Base-by-base conservation (phyloP, 1,140 invertebrate genomes). In the Drosophila gunungcola region DNA sequence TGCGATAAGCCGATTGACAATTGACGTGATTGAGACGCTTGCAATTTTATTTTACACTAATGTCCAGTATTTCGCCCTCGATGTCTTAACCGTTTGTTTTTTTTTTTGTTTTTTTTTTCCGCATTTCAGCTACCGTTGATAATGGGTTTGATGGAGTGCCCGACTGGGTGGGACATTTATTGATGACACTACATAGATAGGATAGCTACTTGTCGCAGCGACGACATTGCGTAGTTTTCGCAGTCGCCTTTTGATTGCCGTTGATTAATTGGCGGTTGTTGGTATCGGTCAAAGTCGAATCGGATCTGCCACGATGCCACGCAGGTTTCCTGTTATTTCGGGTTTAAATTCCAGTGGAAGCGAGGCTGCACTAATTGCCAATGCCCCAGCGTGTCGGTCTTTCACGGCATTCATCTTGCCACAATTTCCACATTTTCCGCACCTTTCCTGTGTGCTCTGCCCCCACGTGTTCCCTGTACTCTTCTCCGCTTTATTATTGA, bases 401-500 rank as follows among this genome's bases (percentile, higher is more conserved):
- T 25, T 32, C 25, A 32, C 29, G 54, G 54, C 61, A 45, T 64
- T 65, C 60, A 48, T 64, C 63, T 48, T 64, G 34, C 41, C 63
- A 39, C 43, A 65, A 39, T 36, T 55, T 54, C 64, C 64, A 60
- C 51, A 54, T 69, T 68, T 42, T 34, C 48, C 48, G 38, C 57
- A 63, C 12, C 42, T 58, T 61, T 45, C 46, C 42, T 12, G 2
- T 12, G 3, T 12, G 3, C 53, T 11, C 13, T 11, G 36, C n/a
- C 16, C 43, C 61, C 42, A 34, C 42, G 48, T 27, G 65, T 36
- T 54, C 34, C 64, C 9, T 36, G 61, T 39, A 54, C 56, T 74
- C 73, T 52, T 74, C 54, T 32, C 57, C 41, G 54, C 48, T 64
- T 83, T 83, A 83, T 83, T 83, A 83, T 82, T 82, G 80, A 83